Conservation (phyloP, 2,113 vertebrate genomes). For the Etia nguti region DNA sequence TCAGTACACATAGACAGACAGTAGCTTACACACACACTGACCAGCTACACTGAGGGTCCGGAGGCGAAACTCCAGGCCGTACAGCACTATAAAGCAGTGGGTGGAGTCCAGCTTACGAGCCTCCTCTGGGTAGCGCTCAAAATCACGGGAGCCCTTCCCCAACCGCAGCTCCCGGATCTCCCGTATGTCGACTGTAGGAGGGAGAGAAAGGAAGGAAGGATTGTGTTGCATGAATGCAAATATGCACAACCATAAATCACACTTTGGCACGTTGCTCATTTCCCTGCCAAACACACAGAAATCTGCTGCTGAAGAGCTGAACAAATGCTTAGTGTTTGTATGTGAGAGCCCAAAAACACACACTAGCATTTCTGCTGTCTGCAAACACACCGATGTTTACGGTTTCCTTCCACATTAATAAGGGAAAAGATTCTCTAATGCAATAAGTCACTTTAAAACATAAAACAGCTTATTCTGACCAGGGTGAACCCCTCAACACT, state of each 20-base stretch:
- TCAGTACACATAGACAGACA: background rate
- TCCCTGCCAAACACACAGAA: slow-evolving; percentile 32
- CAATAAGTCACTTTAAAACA: background rate
- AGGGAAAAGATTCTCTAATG: background rate
- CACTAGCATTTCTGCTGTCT: slow-evolving; percentile 27
- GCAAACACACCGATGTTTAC: background rate
- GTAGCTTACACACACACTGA: slow-evolving; percentile 38
- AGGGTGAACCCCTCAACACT: background rate
- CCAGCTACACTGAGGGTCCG: slow-evolving; percentile 79
- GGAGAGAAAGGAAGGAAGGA: slow-evolving; percentile 39
- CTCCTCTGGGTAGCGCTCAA: slow-evolving; percentile 84
- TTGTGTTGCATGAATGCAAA: slow-evolving; percentile 53
- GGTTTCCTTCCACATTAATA: background rate
- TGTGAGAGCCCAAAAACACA: background rate
- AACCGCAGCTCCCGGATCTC: slow-evolving; percentile 85
- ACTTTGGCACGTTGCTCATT: slow-evolving; percentile 24
- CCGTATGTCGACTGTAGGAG: slow-evolving; percentile 77
- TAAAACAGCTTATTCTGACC: background rate
- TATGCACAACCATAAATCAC: slow-evolving; percentile 54
- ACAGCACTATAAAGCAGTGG: slow-evolving; percentile 85
- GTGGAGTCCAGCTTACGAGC: slow-evolving; percentile 78
- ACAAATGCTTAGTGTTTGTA: slow-evolving; percentile 1
- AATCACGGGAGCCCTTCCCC: slow-evolving; percentile 83
- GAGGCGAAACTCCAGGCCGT: slow-evolving; percentile 81
- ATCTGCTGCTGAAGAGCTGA: slow-evolving; percentile 6